A percentile compares a stretch with the other conserved stretches of the same genome.
These are phyloP conservation scores for Eristalis tenax DNA, from an alignment of 2,888 invertebrate species.

Conservation along the genomic window DNA sequence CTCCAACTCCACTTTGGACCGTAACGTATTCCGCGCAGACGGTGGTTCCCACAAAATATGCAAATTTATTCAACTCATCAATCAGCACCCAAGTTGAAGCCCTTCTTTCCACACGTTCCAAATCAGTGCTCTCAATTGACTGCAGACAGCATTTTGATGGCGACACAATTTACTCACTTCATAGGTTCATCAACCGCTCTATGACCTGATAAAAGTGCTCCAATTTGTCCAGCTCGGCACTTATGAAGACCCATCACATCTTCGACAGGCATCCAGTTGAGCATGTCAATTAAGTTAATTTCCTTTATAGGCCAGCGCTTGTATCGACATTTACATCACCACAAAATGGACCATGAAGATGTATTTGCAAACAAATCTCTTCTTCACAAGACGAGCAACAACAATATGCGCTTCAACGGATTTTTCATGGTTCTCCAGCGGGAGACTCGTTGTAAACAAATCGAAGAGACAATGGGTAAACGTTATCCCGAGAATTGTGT, in stretches of 20 bases:
- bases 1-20: too few species aligned
- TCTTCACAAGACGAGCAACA: constrained; percentile 25
- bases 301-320: neutral
- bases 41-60: too few species aligned
- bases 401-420: constrained; percentile 34
- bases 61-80: too few species aligned
- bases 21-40: too few species aligned
- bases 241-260: neutral
- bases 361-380: constrained; percentile 36
- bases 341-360: neutral
- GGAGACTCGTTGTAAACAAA: constrained; percentile 43
- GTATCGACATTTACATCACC: neutral
- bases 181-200: neutral
- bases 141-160: too few species aligned
- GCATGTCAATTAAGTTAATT: neutral
- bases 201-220: neutral
- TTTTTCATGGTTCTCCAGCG: constrained; percentile 10
- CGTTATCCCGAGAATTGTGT: constrained; percentile 21
- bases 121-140: too few species aligned
- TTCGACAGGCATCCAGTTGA: neutral
- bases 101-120: too few species aligned
- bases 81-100: too few species aligned
- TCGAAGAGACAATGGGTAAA: constrained; percentile 16
- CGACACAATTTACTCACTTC: neutral
- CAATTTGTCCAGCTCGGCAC: neutral